A percentile compares a stretch with the other conserved stretches of the same genome.
phyloP scores from a whole-genome alignment of 1,140 invertebrate species.

The Brachionus angularis region DNA sequence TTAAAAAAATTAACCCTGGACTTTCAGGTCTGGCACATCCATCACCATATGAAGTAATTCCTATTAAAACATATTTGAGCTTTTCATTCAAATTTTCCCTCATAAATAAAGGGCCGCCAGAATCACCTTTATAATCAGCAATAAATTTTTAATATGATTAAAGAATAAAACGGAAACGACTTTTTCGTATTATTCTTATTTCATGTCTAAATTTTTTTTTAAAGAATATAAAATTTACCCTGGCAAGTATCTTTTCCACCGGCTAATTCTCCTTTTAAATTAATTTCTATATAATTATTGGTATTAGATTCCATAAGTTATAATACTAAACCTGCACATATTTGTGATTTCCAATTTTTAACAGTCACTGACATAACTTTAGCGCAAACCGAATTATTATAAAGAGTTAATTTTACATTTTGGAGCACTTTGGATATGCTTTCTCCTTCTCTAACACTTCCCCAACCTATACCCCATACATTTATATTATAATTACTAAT shows the following conservation, averaged over 20 bases:
- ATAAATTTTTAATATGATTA: too few relatives aligned
- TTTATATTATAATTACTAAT: too few relatives aligned
- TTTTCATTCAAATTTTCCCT: not conserved
- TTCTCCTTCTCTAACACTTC: not conserved
- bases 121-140: too few relatives aligned
- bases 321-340: slow-evolving; percentile 43
- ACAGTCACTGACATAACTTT: not conserved
- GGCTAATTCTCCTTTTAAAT: too few relatives aligned
- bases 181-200: too few relatives aligned
- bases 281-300: too few relatives aligned
- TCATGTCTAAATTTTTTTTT: too few relatives aligned
- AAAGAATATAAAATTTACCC: too few relatives aligned
- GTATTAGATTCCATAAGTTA: too few relatives aligned
- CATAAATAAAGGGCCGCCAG: slow-evolving; percentile 55
- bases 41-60: slow-evolving; percentile 17
- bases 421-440: not conserved
- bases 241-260: slow-evolving; percentile 40
- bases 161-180: too few relatives aligned
- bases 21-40: not conserved
- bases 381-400: not conserved
- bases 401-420: slow-evolving; percentile 30
- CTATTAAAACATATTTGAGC: not conserved
- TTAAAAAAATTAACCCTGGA: slow-evolving; percentile 8
- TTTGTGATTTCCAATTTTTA: slow-evolving; percentile 35
- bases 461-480: slow-evolving; percentile 39